These are phyloP conservation scores for Chelmon rostratus DNA, from an alignment of 2,797 vertebrate species.

Conservation along the genomic window DNA sequence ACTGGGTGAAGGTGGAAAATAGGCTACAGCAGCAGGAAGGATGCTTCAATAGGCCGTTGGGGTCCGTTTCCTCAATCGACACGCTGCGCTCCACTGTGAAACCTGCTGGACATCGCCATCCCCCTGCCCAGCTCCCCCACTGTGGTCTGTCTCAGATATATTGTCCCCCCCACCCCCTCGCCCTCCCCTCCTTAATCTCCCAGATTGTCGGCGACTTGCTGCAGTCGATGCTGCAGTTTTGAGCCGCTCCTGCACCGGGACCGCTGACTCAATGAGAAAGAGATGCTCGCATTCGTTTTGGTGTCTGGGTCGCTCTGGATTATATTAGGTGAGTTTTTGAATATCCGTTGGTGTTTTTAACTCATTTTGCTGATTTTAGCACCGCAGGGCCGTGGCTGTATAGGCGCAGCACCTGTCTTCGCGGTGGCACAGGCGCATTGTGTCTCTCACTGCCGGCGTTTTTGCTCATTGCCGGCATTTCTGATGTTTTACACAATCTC, in stretches of 20 bases:
- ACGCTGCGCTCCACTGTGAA: slow-evolving; percentile 29
- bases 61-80: slow-evolving; percentile 42
- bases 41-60: slow-evolving; percentile 47
- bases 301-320: slow-evolving; percentile 89
- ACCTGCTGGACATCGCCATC: slow-evolving; percentile 52
- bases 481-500: accelerated
- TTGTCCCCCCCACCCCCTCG: slow-evolving; percentile 20
- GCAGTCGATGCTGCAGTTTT: slow-evolving; percentile 84
- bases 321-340: slow-evolving; percentile 85
- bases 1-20: slow-evolving; percentile 57
- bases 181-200: slow-evolving; percentile 74
- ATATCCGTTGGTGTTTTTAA: neutral
- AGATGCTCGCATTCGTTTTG: slow-evolving; percentile 89
- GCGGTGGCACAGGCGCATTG: slow-evolving; percentile 40
- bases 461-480: neutral
- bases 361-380: neutral
- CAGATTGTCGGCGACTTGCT: slow-evolving; percentile 82
- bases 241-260: slow-evolving; percentile 74
- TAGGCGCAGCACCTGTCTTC: slow-evolving; percentile 57
- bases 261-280: slow-evolving; percentile 85
- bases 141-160: slow-evolving; percentile 64
- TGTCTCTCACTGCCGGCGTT: slow-evolving; percentile 64
- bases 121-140: slow-evolving; percentile 43
- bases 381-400: slow-evolving; percentile 5
- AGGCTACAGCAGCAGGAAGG: slow-evolving; percentile 32